These are phyloP conservation scores for Melanaphis sacchari DNA, from an alignment of 1,140 invertebrate genomes.

Conservation along the genomic window DNA sequence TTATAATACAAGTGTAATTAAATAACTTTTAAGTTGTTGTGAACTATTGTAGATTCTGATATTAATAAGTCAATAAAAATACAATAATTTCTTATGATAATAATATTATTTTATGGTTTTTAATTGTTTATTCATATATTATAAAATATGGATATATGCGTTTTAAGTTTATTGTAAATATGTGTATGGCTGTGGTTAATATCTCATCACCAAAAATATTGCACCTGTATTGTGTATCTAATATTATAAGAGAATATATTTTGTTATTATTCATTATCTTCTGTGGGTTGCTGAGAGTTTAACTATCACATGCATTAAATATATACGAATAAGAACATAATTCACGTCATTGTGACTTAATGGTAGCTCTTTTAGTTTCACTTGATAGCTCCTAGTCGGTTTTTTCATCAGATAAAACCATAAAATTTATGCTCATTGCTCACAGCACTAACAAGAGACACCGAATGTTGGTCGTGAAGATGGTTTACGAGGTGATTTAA, in stretches of 20 bases:
- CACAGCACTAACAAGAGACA: constrained; percentile 13
- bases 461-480: constrained; percentile 19
- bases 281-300: not conserved
- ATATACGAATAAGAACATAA: not conserved
- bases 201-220: not conserved
- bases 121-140: not conserved
- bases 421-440: constrained; percentile 16
- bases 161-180: not conserved
- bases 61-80: too few species aligned
- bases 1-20: too few species aligned
- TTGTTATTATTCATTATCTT: too few species aligned
- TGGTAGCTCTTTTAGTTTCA: not conserved
- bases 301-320: not conserved
- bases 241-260: too few species aligned
- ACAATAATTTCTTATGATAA: not conserved
- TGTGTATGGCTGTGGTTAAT: not conserved
- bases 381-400: not conserved
- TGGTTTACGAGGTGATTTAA: constrained; percentile 30
- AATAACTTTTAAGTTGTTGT: too few species aligned
- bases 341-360: not conserved
- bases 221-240: not conserved
- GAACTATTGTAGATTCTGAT: too few species aligned
- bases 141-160: not conserved
- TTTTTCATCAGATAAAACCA: constrained; percentile 20
- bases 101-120: not conserved